Conservation (phyloP, 2,888 invertebrate genomes). For the Ophion ellenae region DNA sequence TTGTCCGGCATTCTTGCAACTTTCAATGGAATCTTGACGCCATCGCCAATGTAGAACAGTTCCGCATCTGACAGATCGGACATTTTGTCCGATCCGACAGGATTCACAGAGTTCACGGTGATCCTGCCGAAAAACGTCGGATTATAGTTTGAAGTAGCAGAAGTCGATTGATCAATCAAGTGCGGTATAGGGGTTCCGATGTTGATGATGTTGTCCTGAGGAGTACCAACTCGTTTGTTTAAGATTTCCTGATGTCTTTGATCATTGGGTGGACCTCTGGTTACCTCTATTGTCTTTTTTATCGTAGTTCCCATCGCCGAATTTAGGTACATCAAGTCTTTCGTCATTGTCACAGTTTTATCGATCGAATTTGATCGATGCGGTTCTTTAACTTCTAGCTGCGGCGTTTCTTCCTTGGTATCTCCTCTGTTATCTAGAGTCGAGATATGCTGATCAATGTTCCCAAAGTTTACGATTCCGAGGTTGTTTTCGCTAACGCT, state of each 20-base stretch:
- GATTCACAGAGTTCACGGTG: slow-evolving; percentile 16
- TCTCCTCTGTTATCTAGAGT: background rate
- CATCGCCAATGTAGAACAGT: slow-evolving; percentile 77
- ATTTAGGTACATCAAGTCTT: background rate
- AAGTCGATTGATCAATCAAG: background rate
- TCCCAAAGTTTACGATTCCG: background rate
- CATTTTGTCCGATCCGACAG: slow-evolving; percentile 10
- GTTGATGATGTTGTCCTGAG: slow-evolving; percentile 10
- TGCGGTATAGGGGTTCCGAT: slow-evolving; percentile 21
- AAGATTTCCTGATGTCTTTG: background rate
- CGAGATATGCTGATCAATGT: background rate
- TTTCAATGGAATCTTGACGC: slow-evolving; percentile 77
- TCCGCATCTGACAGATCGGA: slow-evolving; percentile 69
- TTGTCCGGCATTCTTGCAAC: slow-evolving; percentile 76
- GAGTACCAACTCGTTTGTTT: background rate
- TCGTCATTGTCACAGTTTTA: background rate
- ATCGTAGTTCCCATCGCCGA: background rate
- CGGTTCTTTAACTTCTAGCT: background rate
- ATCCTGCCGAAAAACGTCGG: slow-evolving; percentile 64
- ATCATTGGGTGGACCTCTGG: background rate
- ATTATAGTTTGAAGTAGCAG: slow-evolving; percentile 19
- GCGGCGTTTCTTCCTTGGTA: background rate
- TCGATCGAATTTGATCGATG: background rate
- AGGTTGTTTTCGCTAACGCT: background rate
- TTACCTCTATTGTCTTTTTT: background rate